Evolutionary conservation across 2,888 invertebrate genomes (phyloP).

Genomic region (Amblyjoppa proteus): DNA sequence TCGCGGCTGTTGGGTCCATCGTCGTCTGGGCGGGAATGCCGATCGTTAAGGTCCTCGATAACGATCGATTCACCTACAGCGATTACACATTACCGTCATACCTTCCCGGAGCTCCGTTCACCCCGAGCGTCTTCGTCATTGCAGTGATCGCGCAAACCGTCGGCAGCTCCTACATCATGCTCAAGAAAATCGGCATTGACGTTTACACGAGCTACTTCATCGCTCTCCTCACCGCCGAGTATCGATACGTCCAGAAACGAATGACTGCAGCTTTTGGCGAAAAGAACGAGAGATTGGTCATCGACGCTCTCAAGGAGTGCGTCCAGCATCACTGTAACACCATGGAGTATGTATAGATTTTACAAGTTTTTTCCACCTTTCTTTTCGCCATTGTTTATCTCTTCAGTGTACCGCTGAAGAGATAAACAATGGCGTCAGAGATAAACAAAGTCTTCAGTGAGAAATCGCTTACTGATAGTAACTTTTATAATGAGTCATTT

Average conservation of each 20-base stretch:
- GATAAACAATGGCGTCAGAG: no score
- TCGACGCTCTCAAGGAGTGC: constrained; percentile 35
- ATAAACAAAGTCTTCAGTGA: no score
- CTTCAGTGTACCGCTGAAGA: no score
- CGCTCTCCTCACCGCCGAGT: constrained; percentile 72
- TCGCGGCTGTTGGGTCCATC: constrained; percentile 42
- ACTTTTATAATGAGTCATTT: no score
- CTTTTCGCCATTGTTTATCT: neutral
- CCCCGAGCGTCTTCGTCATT: constrained; percentile 53
- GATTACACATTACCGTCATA: constrained; percentile 71
- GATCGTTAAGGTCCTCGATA: constrained; percentile 53
- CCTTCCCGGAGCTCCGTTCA: constrained; percentile 67
- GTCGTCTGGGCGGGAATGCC: constrained; percentile 66
- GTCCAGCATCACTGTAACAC: constrained; percentile 49
- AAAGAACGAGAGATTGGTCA: neutral
- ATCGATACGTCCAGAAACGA: constrained; percentile 70
- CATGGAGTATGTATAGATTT: constrained; percentile 47
- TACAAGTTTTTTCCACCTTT: neutral
- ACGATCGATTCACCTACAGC: constrained; percentile 64
- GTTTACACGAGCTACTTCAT: constrained; percentile 73
- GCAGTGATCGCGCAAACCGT: constrained; percentile 58
- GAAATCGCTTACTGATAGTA: no score
- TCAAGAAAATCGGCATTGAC: constrained; percentile 72
- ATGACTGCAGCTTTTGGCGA: constrained; percentile 60
- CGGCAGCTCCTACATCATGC: constrained; percentile 51